Evolutionary conservation across 2,113 vertebrate genomes (phyloP).

Genomic region (Parotia lawesii): DNA sequence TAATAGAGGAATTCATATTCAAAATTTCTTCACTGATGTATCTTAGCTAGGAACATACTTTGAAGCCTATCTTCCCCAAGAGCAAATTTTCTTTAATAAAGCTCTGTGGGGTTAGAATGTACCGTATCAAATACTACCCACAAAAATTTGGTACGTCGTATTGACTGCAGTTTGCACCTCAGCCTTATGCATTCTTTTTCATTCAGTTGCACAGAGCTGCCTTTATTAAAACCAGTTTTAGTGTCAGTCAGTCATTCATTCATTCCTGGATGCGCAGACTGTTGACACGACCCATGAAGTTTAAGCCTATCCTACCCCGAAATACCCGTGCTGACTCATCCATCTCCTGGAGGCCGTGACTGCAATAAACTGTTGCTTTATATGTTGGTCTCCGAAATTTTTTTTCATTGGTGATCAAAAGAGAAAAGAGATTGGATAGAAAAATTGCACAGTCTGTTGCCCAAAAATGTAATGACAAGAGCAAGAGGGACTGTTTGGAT

Average conservation of each 20-base stretch:
- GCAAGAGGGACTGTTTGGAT: not conserved
- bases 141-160: not conserved
- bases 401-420: not conserved
- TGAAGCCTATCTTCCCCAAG: not conserved
- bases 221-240: not conserved
- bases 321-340: not conserved
- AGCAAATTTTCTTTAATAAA: not conserved
- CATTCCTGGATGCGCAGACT: not conserved
- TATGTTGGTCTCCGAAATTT: not conserved
- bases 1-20: not conserved
- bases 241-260: accelerated
- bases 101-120: not conserved
- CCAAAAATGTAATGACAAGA: not conserved
- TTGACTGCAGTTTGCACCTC: not conserved
- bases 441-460: not conserved
- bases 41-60: not conserved
- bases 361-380: not conserved
- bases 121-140: not conserved
- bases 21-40: not conserved
- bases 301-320: not conserved
- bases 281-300: not conserved
- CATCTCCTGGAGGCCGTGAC: not conserved
- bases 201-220: not conserved
- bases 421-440: not conserved
- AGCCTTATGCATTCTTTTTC: not conserved